Base-by-base conservation (phyloP, 2,888 invertebrate genomes). In the Drosophila fulvimacula region DNA sequence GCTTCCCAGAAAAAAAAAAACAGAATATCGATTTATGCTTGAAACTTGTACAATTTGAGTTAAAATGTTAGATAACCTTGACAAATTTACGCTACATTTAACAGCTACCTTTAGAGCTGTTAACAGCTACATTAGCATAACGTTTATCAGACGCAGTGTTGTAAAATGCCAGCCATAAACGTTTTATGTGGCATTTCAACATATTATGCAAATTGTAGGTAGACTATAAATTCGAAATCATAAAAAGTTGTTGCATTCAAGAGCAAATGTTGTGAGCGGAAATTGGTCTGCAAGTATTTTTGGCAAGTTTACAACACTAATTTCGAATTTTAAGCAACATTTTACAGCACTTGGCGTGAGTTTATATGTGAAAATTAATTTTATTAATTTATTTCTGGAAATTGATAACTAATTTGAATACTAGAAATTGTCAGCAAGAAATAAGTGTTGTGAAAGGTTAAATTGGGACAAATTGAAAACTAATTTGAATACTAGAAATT, bases 141-240 rank as follows among this genome's bases (percentile, higher is more conserved):
- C 30, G 55, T 34, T 61, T 60, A 34, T 30, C 24, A 7, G n/a
- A n/a, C 30, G 30, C 24, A 58, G 56, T 46, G 44, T 36, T 62
- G 30, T 32, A 39, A 52, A 63, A 32, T 3, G 64, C 32, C 17
- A 60, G 15, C 15, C 32, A 51, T 51, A 51, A 51, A 51, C 32
- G 34, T 48, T 48, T 30, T 48, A 48, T 30, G 48, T 17, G 30
- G 7, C 15, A 32, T 15, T 34, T 21, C 19, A 24, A 32, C 15
- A n/a, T 7, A 39, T 41, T 17, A 30, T 30, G 48, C 7, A 32
- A 19, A 55, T 32, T 41, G 11, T 41, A 32, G 27, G 15, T n/a
- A 32, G 48, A 48, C 30, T 13, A 30, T 48, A 41, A n/a, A 55
- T 30, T 41, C 1, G 7, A 32, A 32, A n/a, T 41, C 30, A 27